These are phyloP conservation scores for Eupelmus urozonus DNA, from an alignment of 2,888 invertebrate species.

Conservation along the genomic window DNA sequence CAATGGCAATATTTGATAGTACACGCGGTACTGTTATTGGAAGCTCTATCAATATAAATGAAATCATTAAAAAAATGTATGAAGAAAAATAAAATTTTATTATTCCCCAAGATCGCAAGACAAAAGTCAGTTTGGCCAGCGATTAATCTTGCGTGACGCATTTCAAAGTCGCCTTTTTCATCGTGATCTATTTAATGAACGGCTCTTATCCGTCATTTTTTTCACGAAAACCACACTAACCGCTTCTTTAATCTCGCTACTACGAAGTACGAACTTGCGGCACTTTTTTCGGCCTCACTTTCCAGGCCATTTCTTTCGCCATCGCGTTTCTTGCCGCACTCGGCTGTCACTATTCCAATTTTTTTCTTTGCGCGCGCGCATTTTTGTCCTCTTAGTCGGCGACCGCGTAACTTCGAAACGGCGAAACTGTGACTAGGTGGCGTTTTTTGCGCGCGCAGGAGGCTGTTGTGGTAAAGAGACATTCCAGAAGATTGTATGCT, in stretches of 20 bases:
- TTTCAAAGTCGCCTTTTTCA: neutral
- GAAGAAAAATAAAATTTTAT: neutral
- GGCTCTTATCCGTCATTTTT: slow-evolving; percentile 31
- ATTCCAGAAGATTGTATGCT: slow-evolving; percentile 18
- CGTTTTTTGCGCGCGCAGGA: neutral
- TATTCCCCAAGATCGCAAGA: neutral
- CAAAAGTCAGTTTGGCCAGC: neutral
- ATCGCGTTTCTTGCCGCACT: slow-evolving; percentile 46
- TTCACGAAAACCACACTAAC: slow-evolving; percentile 36
- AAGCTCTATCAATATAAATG: neutral
- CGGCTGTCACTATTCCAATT: neutral
- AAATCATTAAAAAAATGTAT: neutral
- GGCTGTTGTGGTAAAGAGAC: slow-evolving; percentile 20
- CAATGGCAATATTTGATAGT: too few relatives aligned
- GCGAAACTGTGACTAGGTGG: slow-evolving; percentile 11
- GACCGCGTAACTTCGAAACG: slow-evolving; percentile 40
- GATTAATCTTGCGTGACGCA: slow-evolving; percentile 40
- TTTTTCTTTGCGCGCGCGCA: neutral
- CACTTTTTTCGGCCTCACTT: slow-evolving; percentile 22
- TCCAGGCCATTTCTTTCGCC: slow-evolving; percentile 50
- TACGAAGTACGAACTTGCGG: neutral
- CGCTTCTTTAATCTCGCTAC: slow-evolving; percentile 44
- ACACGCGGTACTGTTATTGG: neutral
- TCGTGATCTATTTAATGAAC: slow-evolving; percentile 22
- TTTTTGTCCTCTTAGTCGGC: neutral